Conservation (phyloP, 1,140 invertebrate genomes). For the Aradophagus sp. region DNA sequence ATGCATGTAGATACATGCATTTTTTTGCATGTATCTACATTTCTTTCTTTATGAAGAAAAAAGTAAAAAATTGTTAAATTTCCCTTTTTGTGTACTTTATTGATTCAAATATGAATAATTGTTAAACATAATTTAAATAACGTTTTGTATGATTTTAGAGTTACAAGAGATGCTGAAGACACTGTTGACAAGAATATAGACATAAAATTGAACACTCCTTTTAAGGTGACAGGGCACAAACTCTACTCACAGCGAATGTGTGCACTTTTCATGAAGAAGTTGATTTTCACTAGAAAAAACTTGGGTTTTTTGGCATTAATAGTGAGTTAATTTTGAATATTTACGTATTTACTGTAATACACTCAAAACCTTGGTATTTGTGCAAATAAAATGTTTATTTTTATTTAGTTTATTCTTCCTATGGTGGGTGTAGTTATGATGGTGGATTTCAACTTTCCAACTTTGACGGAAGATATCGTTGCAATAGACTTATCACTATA, state of each 20-base stretch:
- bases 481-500: constrained; percentile 61
- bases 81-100: too few species aligned
- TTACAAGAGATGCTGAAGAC: constrained; percentile 65
- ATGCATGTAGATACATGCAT: too few species aligned
- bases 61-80: too few species aligned
- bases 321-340: constrained; percentile 32
- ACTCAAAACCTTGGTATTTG: too few species aligned
- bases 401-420: constrained; percentile 51
- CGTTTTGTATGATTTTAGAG: constrained; percentile 42
- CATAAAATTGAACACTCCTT: constrained; percentile 36
- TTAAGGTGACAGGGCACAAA: constrained; percentile 59
- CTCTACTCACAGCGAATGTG: constrained; percentile 60
- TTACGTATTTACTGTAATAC: too few species aligned
- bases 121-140: neutral
- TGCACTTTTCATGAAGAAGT: constrained; percentile 66
- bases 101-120: too few species aligned
- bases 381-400: too few species aligned
- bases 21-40: too few species aligned
- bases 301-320: constrained; percentile 53
- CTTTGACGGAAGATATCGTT: constrained; percentile 44
- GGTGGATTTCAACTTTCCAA: constrained; percentile 62
- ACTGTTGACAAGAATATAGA: constrained; percentile 57
- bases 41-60: too few species aligned
- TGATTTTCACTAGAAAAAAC: constrained; percentile 65
- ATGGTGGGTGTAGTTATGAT: constrained; percentile 62